phyloP scores from a whole-genome alignment of 2,113 vertebrate genomes.

The Bolborhynchus lineola region DNA sequence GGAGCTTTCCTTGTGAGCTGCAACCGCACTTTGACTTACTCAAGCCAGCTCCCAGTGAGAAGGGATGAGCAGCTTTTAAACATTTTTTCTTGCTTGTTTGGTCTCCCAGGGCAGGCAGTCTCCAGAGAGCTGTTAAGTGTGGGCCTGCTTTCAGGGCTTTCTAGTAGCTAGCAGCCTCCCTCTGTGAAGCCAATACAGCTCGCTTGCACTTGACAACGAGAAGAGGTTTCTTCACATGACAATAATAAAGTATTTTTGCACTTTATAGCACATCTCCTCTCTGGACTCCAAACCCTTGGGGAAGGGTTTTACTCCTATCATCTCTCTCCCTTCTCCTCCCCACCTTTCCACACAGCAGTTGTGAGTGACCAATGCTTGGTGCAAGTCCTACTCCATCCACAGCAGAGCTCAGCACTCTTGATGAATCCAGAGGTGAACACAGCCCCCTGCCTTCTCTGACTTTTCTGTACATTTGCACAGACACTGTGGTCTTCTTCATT shows the following conservation, averaged over 20 bases:
- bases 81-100: background rate
- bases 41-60: background rate
- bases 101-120: background rate
- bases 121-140: background rate
- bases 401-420: background rate
- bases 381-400: background rate
- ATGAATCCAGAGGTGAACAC: background rate
- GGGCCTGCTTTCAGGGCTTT: background rate
- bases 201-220: background rate
- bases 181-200: background rate
- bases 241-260: background rate
- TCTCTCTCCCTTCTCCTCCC: background rate
- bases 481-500: background rate
- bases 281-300: background rate
- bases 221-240: background rate
- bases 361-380: background rate
- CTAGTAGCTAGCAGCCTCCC: background rate
- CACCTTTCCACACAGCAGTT: background rate
- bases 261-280: background rate
- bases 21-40: background rate
- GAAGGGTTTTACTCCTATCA: background rate
- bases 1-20: background rate
- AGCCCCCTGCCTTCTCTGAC: background rate
- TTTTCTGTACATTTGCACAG: background rate
- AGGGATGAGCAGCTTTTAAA: background rate